Conservation (phyloP, 2,113 vertebrate species). For the Ptyas mucosa region DNA sequence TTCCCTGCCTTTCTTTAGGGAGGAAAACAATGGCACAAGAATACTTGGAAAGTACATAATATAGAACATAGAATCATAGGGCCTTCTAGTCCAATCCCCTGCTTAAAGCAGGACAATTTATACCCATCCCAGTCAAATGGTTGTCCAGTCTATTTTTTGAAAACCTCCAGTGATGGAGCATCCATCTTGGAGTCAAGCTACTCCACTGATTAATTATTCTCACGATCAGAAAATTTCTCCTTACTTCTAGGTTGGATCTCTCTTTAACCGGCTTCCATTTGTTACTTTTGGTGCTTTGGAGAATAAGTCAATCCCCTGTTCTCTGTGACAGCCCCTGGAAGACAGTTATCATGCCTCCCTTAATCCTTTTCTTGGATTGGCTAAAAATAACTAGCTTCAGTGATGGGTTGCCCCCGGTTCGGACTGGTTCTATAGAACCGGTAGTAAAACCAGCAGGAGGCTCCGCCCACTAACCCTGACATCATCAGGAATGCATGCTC, state of each 20-base stretch:
- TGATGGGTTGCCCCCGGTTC: too few relatives aligned
- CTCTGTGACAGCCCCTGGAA: background rate
- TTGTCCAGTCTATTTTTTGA: background rate
- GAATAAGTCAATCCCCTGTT: background rate
- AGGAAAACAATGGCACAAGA: background rate
- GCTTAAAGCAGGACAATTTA: background rate
- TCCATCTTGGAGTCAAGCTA: background rate
- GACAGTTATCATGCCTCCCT: background rate
- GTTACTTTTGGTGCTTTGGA: background rate
- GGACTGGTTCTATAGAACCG: too few relatives aligned
- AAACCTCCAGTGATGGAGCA: background rate
- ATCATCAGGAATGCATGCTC: too few relatives aligned
- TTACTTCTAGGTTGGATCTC: background rate
- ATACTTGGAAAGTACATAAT: background rate
- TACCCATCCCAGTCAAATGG: background rate
- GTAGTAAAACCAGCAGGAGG: too few relatives aligned
- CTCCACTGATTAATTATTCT: background rate
- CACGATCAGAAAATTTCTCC: background rate
- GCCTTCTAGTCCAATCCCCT: too few relatives aligned
- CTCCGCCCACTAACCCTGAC: too few relatives aligned
- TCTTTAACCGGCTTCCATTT: background rate
- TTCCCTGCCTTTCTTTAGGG: background rate
- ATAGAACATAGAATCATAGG: background rate
- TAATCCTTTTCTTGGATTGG: too few relatives aligned
- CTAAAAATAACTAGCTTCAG: too few relatives aligned